These are phyloP conservation scores for Micromesistius poutassou DNA, from an alignment of 2,797 vertebrate genomes.

Conservation along the genomic window DNA sequence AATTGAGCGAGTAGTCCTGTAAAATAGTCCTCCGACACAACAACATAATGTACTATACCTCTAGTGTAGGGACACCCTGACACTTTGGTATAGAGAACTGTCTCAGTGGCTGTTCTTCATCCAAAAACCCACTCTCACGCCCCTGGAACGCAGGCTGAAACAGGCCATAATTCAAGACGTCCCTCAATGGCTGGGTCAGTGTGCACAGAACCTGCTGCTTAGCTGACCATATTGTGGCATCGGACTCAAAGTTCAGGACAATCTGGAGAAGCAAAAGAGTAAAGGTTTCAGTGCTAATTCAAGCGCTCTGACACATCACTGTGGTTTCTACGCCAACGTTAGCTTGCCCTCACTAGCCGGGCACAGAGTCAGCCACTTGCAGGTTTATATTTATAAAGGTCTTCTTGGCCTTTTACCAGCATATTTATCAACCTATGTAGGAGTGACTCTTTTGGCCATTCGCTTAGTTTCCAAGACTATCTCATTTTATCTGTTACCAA, in stretches of 20 bases:
- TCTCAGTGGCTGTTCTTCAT: slow-evolving; percentile 80
- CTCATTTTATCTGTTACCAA: neutral
- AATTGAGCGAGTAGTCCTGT: neutral
- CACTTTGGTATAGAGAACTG: slow-evolving; percentile 78
- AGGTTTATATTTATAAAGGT: neutral
- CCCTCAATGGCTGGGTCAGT: slow-evolving; percentile 82
- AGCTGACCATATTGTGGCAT: slow-evolving; percentile 84
- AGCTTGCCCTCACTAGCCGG: neutral
- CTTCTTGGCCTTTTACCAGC: slow-evolving; percentile 1
- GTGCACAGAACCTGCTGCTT: slow-evolving; percentile 84
- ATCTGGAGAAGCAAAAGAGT: slow-evolving; percentile 66
- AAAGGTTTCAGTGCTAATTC: neutral
- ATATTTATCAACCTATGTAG: neutral
- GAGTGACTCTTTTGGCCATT: neutral
- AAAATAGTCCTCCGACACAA: neutral
- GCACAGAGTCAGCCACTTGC: neutral
- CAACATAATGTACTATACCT: slow-evolving; percentile 65
- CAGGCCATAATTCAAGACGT: slow-evolving; percentile 86
- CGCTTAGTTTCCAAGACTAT: neutral
- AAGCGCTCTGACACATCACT: neutral
- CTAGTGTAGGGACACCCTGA: slow-evolving; percentile 78
- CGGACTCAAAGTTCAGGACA: slow-evolving; percentile 80
- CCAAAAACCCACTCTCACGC: slow-evolving; percentile 82
- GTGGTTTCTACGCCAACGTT: neutral
- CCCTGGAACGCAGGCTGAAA: slow-evolving; percentile 85